phyloP scores from a whole-genome alignment of 2,113 vertebrate genomes.

The Tragelaphus buxtoni region DNA sequence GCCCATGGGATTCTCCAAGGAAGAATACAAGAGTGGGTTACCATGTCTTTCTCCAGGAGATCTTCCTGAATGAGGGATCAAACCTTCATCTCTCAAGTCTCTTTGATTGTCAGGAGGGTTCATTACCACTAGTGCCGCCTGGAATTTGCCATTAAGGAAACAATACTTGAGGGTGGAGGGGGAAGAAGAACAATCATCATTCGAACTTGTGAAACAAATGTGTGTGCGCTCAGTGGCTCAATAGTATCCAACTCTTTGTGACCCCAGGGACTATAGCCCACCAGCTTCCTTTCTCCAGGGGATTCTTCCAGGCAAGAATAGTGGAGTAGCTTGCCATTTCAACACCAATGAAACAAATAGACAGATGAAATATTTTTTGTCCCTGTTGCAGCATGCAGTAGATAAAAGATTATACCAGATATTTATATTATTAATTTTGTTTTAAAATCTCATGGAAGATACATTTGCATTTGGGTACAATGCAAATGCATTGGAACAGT shows the following conservation, averaged over 20 bases:
- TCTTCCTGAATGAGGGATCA: neutral
- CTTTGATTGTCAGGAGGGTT: neutral
- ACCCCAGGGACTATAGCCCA: neutral
- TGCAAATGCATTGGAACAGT: neutral
- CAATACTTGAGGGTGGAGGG: neutral
- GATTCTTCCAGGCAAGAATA: neutral
- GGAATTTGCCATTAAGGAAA: neutral
- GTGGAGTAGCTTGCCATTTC: neutral
- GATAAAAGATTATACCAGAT: neutral
- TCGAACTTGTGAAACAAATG: neutral
- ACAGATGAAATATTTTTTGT: neutral
- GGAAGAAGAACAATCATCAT: neutral
- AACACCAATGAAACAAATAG: neutral
- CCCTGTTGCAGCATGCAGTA: neutral
- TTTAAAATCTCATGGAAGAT: neutral
- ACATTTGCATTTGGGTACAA: neutral
- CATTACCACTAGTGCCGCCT: neutral
- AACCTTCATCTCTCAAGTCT: neutral
- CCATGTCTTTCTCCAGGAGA: neutral
- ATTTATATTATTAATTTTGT: neutral
- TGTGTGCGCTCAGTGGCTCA: neutral
- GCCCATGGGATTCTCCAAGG: neutral
- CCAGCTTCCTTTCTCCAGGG: neutral
- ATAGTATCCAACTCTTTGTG: neutral
- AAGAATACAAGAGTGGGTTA: neutral